Evolutionary conservation across 2,888 invertebrate species (phyloP), one percentile per base, ranked within the genome.

Genomic region (Colostygia pectinataria): DNA sequence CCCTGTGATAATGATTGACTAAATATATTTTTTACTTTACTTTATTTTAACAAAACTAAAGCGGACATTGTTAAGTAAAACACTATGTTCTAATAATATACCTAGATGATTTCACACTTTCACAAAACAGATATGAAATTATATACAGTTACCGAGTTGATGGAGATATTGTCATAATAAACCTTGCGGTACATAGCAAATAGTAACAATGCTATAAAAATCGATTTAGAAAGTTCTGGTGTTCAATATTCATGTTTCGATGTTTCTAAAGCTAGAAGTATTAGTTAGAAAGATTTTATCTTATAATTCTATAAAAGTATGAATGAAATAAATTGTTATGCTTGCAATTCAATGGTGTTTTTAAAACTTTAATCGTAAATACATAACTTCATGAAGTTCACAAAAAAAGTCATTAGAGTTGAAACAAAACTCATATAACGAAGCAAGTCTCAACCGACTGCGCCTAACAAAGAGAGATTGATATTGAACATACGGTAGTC

Each of bases 401-500:
- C 4, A 20, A 20, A 4, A 20, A 20, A 20, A 20, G 7, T 1
- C 10, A 20, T 15, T 25, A 1, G 18, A 27, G 6, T 8, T 20
- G n/a, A 9, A 24, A 32, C 14, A 25, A 18, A 25, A 33, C n/a
- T 10, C 12, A 41, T 20, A 14, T 9, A 14, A 25, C 12, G 24
- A 23, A 12, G 9, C 10, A 28, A 29, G 13, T 7, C 7, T 13
- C 8, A 1, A 10, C 4, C 9, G 23, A 27, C 2, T 37, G n/a
- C 13, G 24, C 29, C 12, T 28, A 50, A 59, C 59, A 39, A 18
- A 12, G 2, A 39, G 12, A 31, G 77, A 13, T 37, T 40, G 41
- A 46, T 47, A 55, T 83, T 67, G 85, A 83, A 77, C 78, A 80
- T 66, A 74, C 77, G 63, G 42, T 52, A 57, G 74, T 83, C 66